A percentile compares a stretch with the other conserved stretches of the same genome.
phyloP scores from a whole-genome alignment of 2,113 vertebrate species.

The Phylloscopus trochiloides region DNA sequence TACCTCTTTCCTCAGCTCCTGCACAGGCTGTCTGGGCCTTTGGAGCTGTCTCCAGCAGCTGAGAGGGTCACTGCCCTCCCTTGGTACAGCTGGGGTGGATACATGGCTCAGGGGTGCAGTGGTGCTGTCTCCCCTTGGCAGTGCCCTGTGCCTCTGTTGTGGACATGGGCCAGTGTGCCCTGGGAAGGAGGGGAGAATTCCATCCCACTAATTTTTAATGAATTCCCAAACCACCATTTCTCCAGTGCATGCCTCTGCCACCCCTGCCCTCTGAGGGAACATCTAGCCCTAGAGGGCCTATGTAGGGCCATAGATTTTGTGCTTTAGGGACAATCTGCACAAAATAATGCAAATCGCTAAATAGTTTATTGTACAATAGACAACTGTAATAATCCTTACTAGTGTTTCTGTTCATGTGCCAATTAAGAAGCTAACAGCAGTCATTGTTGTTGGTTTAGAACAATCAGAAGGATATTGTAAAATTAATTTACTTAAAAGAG shows the following conservation, averaged over 20 bases:
- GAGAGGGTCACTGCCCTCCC: neutral
- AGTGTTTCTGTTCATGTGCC: neutral
- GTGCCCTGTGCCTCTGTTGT: neutral
- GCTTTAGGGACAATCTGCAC: neutral
- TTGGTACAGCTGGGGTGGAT: neutral
- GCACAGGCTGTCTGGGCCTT: neutral
- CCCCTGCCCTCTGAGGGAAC: neutral
- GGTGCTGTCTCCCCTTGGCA: neutral
- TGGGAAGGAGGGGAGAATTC: neutral
- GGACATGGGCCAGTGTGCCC: accelerated
- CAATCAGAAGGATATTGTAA: neutral
- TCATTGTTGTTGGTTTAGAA: neutral
- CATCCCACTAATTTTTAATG: neutral
- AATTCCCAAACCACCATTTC: neutral
- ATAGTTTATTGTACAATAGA: neutral
- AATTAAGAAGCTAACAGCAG: neutral
- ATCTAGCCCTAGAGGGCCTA: neutral
- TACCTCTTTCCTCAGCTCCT: neutral
- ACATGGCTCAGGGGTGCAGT: neutral
- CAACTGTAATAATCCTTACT: neutral
- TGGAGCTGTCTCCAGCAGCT: neutral
- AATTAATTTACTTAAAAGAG: neutral
- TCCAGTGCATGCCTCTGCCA: neutral
- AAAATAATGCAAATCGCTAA: neutral
- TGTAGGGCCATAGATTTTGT: neutral